Evolutionary conservation across 37 sponge, comb jelly and placozoan species (phyloP), one percentile per base, ranked within the genome.

Genomic region (Chondrilla cf. caribensis): DNA sequence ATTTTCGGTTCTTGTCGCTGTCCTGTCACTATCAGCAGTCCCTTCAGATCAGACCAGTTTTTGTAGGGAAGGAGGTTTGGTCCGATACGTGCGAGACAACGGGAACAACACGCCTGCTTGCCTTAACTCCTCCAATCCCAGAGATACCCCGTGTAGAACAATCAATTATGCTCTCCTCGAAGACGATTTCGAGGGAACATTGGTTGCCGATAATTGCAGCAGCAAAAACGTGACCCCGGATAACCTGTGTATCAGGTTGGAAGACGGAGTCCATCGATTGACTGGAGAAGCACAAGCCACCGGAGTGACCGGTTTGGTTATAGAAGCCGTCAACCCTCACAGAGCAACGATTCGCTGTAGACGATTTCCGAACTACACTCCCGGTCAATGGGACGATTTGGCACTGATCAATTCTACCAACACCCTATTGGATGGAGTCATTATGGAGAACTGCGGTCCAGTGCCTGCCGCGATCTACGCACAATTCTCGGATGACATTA

Each of bases 221-320:
- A 33, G n/a, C 41, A 36, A 25, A 21, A 47, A 11, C 51, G 11
- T 47, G 11, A 38, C 41, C 0, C 76, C 44, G 1, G 44, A 42
- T 25, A 73, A 73, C 25, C 76, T 73, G 21, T 73, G 76, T 38
- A 37, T 73, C 22, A 35, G 76, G 9, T 73, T 73, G 25, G 44
- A 73, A 24, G 76, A 73, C 41, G 76, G 76, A 15, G 43, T 73
- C 22, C 44, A 73, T 73, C 76, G 76, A 21, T 21, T 42, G 38
- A 38, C 76, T 19, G 76, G 76, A 17, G 76, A 73, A 38, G 38
- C 36, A 22, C 76, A 73, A 73, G 76, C 36, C 17, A 73, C 76
- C 24, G 39, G 39, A 31, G 76, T 42, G 41, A 36, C 76, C 2
- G 39, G 39, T 38, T n/a, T 73, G 1, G 6, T 24, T 24, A 38